Conservation (phyloP, 2,888 invertebrate genomes). For the Scaptomyza caliginosa region DNA sequence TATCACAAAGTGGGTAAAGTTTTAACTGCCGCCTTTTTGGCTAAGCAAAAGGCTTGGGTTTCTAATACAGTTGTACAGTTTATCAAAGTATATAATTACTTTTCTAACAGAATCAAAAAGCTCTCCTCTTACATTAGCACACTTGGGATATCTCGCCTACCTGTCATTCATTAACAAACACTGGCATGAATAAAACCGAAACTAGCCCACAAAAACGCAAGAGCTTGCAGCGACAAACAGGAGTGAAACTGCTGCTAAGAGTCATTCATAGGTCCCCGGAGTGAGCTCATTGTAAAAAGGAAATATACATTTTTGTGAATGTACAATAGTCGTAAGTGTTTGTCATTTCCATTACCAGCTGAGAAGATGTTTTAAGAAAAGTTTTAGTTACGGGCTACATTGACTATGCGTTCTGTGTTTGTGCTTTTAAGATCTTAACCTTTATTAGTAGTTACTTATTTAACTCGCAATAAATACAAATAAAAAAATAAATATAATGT, state of each 20-base stretch:
- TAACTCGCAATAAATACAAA: background rate
- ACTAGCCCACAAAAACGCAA: constrained; percentile 50
- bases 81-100: too few relatives aligned
- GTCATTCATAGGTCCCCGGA: constrained; percentile 39
- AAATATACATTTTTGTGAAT: constrained; percentile 51
- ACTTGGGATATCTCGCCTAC: background rate
- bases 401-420: constrained; percentile 7
- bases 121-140: constrained; percentile 4
- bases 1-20: constrained; percentile 45
- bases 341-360: constrained; percentile 42
- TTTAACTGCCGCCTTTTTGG: constrained; percentile 24
- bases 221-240: background rate
- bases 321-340: constrained; percentile 5
- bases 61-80: constrained; percentile 71
- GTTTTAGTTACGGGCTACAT: constrained; percentile 63
- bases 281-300: constrained; percentile 43
- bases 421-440: background rate
- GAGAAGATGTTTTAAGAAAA: constrained; percentile 51
- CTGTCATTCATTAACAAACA: too few relatives aligned
- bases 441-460: constrained; percentile 8
- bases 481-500: too few relatives aligned
- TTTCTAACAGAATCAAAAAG: background rate
- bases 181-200: too few relatives aligned
- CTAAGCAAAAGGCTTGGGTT: constrained; percentile 50
- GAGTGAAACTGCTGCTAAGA: constrained; percentile 1